Conservation (phyloP, 2,888 invertebrate species). For the Pristionchus mayeri region DNA sequence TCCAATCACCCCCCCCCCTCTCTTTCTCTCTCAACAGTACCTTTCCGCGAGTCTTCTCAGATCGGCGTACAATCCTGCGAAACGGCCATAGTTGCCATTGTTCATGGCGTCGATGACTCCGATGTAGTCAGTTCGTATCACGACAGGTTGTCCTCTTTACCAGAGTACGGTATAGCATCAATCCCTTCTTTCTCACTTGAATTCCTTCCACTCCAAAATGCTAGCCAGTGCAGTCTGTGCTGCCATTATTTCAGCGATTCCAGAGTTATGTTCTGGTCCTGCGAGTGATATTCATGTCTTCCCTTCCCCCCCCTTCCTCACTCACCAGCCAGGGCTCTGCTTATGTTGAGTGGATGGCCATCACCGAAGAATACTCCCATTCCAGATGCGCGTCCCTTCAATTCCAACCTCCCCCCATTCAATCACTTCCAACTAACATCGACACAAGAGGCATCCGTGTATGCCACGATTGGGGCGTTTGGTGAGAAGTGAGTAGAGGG, state of each 20-base stretch:
- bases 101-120: constrained; percentile 51
- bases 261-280: constrained; percentile 44
- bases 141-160: constrained; percentile 47
- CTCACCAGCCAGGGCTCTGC: constrained; percentile 10
- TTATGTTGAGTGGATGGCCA: constrained; percentile 47
- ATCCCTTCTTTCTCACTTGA: constrained; percentile 18
- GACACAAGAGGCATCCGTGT: constrained; percentile 48
- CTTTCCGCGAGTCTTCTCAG: constrained; percentile 28
- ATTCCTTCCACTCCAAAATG: constrained; percentile 26
- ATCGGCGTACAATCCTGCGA: constrained; percentile 45
- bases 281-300: background rate
- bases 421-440: too few species aligned
- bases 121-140: constrained; percentile 52
- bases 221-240: constrained; percentile 46
- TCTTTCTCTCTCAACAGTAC: background rate
- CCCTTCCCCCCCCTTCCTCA: background rate
- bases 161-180: background rate
- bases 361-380: constrained; percentile 50
- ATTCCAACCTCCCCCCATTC: too few species aligned
- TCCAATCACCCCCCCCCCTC: constrained; percentile 25
- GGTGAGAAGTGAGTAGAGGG: background rate
- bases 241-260: constrained; percentile 46
- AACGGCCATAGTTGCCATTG: constrained; percentile 39
- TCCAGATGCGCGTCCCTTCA: constrained; percentile 34
- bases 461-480: constrained; percentile 27